Evolutionary conservation across 2,888 invertebrate species (phyloP).

Genomic region (Lasioglossum figueresi): DNA sequence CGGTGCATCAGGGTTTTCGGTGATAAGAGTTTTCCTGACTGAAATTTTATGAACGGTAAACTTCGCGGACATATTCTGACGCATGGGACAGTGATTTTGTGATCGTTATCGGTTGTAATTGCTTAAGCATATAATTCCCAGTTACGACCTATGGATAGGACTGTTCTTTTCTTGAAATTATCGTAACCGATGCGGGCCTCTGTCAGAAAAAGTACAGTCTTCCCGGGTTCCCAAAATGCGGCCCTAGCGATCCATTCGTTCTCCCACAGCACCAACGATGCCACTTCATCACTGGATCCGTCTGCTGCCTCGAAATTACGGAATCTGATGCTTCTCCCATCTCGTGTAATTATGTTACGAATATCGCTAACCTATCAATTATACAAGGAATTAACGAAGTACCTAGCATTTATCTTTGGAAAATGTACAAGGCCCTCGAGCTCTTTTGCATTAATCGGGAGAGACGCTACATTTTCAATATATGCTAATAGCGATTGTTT

Average conservation of each 20-base stretch:
- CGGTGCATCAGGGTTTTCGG: constrained; percentile 89
- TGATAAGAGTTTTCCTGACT: constrained; percentile 86
- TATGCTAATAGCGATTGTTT: background rate
- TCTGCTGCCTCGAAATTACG: constrained; percentile 87
- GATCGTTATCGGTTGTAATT: background rate
- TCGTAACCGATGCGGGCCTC: constrained; percentile 87
- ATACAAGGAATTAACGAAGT: background rate
- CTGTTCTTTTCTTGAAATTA: constrained; percentile 77
- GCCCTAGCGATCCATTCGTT: constrained; percentile 89
- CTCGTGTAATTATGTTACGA: constrained; percentile 87
- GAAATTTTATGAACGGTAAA: constrained; percentile 22
- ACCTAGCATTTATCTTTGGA: background rate
- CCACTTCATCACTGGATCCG: constrained; percentile 87
- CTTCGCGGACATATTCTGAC: background rate
- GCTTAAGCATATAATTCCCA: background rate
- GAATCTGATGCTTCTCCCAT: constrained; percentile 86
- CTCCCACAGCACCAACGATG: constrained; percentile 88
- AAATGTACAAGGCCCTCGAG: background rate
- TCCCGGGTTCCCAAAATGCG: constrained; percentile 88
- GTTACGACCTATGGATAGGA: constrained; percentile 59
- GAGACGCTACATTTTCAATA: background rate
- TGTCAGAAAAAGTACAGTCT: constrained; percentile 89
- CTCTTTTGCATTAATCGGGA: background rate
- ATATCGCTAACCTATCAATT: constrained; percentile 85
- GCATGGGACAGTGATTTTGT: background rate